Percentiles rank a stretch among this genome's conserved stretches.
These are phyloP conservation scores for Scomberomorus guttatus DNA, from an alignment of 2,797 vertebrate species.

Conservation along the genomic window DNA sequence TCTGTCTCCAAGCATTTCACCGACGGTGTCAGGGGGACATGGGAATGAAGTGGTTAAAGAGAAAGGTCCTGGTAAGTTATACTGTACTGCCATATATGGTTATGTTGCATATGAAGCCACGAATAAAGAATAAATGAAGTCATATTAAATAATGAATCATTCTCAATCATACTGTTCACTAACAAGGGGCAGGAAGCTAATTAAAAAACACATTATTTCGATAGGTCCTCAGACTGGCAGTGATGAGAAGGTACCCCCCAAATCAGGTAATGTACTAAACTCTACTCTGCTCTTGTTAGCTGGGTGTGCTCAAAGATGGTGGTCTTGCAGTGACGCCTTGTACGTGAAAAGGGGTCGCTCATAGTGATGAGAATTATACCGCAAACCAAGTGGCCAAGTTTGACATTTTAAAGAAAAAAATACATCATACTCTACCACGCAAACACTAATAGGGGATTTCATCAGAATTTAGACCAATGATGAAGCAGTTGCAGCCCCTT, in stretches of 20 bases:
- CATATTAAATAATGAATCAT: background rate
- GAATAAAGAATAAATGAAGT: background rate
- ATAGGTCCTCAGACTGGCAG: conserved; percentile 29
- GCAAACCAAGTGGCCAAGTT: too few species aligned
- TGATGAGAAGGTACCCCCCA: background rate
- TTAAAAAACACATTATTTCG: conserved; percentile 5
- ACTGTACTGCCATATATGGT: background rate
- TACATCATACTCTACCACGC: too few species aligned
- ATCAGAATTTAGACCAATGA: too few species aligned
- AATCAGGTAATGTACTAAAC: conserved; percentile 53
- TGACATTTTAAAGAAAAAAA: too few species aligned
- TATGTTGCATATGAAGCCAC: background rate
- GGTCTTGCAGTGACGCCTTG: too few species aligned
- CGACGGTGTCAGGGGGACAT: rapidly evolving
- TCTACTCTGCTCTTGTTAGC: too few species aligned
- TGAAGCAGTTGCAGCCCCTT: too few species aligned
- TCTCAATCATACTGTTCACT: background rate
- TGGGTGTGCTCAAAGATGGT: too few species aligned
- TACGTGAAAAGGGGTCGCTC: too few species aligned
- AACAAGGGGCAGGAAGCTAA: background rate
- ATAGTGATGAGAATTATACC: too few species aligned
- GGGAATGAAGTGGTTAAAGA: rapidly evolving
- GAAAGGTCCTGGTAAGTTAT: conserved; percentile 7
- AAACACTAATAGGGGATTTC: too few species aligned
- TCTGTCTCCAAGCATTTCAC: background rate